A percentile compares a stretch with the other conserved stretches of the same genome.
Conservation (phyloP, 2,888 invertebrate species). For the Vannuccia rotundouncinata region DNA sequence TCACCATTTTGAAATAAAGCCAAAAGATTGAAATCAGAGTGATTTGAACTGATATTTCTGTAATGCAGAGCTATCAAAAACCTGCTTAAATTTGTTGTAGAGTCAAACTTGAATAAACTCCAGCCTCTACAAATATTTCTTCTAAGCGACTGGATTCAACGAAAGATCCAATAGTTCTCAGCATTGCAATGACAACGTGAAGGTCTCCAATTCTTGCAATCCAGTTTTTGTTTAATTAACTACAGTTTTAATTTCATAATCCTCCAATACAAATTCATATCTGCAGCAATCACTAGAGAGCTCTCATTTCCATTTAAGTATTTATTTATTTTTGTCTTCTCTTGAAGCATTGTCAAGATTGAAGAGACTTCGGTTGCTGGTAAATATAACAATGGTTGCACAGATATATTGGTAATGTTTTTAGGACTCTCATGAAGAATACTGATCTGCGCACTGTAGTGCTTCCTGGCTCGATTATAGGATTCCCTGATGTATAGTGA, state of each 20-base stretch:
- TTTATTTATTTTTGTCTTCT: neutral
- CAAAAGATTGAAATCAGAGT: too few species aligned
- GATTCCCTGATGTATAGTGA: conserved; percentile 1
- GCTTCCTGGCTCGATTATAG: neutral
- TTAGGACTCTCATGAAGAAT: conserved; percentile 8
- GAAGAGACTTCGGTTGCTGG: conserved; percentile 17
- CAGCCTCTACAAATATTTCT: conserved; percentile 17
- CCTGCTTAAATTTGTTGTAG: neutral
- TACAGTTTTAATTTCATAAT: conserved; percentile 17
- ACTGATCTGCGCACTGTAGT: conserved; percentile 1
- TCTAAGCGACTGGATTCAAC: neutral
- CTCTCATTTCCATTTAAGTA: neutral
- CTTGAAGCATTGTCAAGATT: conserved; percentile 22
- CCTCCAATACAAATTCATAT: conserved; percentile 27
- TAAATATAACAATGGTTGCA: conserved; percentile 7
- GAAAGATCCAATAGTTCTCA: neutral
- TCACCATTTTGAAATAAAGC: conserved; percentile 16
- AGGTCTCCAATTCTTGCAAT: conserved; percentile 28
- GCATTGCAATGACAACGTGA: conserved; percentile 25
- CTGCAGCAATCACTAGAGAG: conserved; percentile 16
- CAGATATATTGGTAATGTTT: conserved; percentile 2
- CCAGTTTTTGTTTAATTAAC: conserved; percentile 18
- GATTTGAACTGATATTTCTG: conserved; percentile 7
- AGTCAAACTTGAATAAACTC: conserved; percentile 8
- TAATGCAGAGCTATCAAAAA: conserved; percentile 9